phyloP scores from a whole-genome alignment of 2,888 invertebrate species.

The Polyommatus iphigenia region DNA sequence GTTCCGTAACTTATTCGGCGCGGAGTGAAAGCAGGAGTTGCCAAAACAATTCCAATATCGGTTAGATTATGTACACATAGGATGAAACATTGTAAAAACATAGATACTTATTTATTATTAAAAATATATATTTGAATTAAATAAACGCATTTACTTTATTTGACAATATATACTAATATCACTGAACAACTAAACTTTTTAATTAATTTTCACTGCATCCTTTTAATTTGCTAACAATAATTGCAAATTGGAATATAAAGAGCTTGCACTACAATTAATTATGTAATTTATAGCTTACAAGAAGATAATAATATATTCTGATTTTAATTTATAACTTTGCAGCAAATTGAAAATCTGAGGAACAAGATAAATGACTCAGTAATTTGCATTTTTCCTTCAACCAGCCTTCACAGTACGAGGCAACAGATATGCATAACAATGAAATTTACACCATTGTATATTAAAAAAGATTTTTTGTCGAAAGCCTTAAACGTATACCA shows the following conservation, averaged over 20 bases:
- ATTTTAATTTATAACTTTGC: background rate
- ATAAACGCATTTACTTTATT: no score
- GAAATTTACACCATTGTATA: slow-evolving; percentile 1
- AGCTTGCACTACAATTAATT: background rate
- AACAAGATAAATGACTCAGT: background rate
- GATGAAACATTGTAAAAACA: background rate
- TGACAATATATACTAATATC: no score
- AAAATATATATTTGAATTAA: no score
- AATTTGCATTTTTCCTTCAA: slow-evolving; percentile 12
- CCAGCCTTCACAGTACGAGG: slow-evolving; percentile 12
- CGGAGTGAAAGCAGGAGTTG: background rate
- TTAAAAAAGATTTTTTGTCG: slow-evolving; percentile 2
- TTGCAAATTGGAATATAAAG: background rate
- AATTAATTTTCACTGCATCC: no score
- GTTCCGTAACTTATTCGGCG: background rate
- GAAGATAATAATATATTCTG: background rate
- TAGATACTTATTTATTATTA: no score
- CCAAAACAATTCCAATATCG: background rate
- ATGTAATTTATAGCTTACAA: background rate
- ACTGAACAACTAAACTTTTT: no score
- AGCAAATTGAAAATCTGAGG: background rate
- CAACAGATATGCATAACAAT: slow-evolving; percentile 20
- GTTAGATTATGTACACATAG: background rate
- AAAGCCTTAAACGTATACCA: slow-evolving; percentile 24
- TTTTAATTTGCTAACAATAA: no score